Base-by-base conservation (phyloP, 2,797 vertebrate genomes). In the Anableps anableps region DNA sequence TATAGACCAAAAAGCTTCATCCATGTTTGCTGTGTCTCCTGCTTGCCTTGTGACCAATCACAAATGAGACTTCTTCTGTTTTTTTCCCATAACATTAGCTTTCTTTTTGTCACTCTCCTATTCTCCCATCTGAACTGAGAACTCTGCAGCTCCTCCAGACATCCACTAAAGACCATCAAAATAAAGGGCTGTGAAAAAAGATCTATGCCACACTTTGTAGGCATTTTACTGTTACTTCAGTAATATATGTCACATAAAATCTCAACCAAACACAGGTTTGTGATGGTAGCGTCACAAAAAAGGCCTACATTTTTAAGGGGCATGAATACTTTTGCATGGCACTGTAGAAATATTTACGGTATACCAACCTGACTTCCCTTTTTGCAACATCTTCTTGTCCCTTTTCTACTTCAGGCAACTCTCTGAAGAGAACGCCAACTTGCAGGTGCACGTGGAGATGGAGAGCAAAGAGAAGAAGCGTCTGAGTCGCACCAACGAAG, bases 391-490 rank as follows among this genome's bases (percentile, higher is more conserved):
- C 16, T 17, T 55, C 64, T 7, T 36, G 2, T 80, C 55, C 21
- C 47, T 13, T 36, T 58, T 50, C 5, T 51, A 62, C 58, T 72
- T 76, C 89, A 99, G 99, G 86, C 98, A 99, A 96, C 94, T 99
- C 68, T 99, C 99, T 0, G 97, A 96, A 86, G 97, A 99, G 88
- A 99, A 99, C 0, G 98, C 98, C 19, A 99, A 97, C 87, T 96
- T 99, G 84, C 98, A 99, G 55, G 97, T 98, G 77, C 86, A 97
- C 0, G 97, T 99, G 51, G 98, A 98, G 93, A 98, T 98, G 90
- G 99, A 99, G 92, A 97, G 96, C 87, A 97, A 98, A 38, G 98
- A 99, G 92, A 99, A 99, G 95, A 99, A 99, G 93, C 96, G 98
- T 5, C 86, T 99, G 88, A 99, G 98, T 92, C 96, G 97, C 77